Percentiles rank a stretch among this genome's conserved stretches.
These are phyloP conservation scores for Amphiprion percula DNA, from an alignment of 2,113 vertebrate species.

Conservation along the genomic window DNA sequence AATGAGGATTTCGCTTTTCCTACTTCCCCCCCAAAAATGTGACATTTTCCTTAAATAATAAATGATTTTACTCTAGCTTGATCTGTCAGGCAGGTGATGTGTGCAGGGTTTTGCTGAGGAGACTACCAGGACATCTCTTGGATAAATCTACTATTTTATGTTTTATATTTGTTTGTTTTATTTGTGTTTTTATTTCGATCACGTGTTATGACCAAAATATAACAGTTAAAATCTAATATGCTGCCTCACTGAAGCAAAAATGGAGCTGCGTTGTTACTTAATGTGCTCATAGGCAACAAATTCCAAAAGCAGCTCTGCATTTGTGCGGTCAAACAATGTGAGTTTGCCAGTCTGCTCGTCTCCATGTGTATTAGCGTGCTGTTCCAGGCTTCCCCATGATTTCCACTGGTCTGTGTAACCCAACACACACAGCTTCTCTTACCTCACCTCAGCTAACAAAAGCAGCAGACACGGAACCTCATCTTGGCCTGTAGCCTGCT, in stretches of 20 bases:
- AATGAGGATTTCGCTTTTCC: too few relatives aligned
- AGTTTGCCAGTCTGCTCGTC: slow-evolving; percentile 19
- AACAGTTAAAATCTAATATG: background rate
- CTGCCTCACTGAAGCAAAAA: background rate
- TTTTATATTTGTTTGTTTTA: background rate
- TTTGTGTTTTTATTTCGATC: background rate
- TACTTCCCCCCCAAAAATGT: too few relatives aligned
- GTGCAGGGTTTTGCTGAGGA: too few relatives aligned
- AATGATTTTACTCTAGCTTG: too few relatives aligned
- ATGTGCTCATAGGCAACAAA: background rate
- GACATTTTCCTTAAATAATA: too few relatives aligned
- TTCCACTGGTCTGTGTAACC: slow-evolving; percentile 76
- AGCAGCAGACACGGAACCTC: slow-evolving; percentile 75
- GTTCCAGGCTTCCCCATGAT: slow-evolving; percentile 66
- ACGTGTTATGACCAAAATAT: background rate
- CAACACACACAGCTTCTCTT: slow-evolving; percentile 80
- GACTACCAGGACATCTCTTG: too few relatives aligned
- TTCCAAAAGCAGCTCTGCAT: slow-evolving; percentile 2
- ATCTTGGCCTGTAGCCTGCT: slow-evolving; percentile 69
- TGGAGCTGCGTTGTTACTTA: background rate
- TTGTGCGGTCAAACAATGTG: background rate
- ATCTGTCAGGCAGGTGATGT: too few relatives aligned
- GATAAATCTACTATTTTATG: background rate
- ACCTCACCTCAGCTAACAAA: slow-evolving; percentile 81
- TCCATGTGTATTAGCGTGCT: slow-evolving; percentile 33